Evolutionary conservation across 2,797 vertebrate genomes (phyloP).

Genomic region (Sebastes matsubarae): DNA sequence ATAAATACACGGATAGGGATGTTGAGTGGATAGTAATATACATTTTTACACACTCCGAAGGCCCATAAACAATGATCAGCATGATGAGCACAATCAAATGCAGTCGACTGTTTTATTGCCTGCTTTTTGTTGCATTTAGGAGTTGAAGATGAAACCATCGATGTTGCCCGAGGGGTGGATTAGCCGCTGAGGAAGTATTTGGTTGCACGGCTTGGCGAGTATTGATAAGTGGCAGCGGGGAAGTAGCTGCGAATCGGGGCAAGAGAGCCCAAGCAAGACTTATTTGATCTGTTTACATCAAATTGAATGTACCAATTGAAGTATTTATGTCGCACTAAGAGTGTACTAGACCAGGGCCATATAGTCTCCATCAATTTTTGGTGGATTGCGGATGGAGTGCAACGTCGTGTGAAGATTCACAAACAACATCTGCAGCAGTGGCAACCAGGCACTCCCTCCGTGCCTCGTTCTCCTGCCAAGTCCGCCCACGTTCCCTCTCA

Average conservation of each 20-base stretch:
- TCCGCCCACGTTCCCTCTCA: slow-evolving; percentile 48
- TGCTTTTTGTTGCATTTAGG: slow-evolving; percentile 23
- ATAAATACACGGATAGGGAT: slow-evolving; percentile 18
- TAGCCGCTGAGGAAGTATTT: slow-evolving; percentile 39
- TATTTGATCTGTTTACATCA: background rate
- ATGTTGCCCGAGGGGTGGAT: slow-evolving; percentile 32
- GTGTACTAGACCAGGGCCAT: background rate
- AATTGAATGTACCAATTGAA: slow-evolving; percentile 1
- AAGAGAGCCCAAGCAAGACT: background rate
- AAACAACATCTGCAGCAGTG: slow-evolving; percentile 68
- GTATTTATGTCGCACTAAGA: background rate
- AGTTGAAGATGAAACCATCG: slow-evolving; percentile 20
- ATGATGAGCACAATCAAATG: slow-evolving; percentile 1
- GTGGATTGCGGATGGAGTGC: slow-evolving; percentile 28
- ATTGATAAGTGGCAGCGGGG: background rate
- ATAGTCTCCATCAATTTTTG: background rate
- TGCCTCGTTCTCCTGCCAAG: slow-evolving; percentile 62
- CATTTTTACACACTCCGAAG: slow-evolving; percentile 8
- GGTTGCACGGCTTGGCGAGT: background rate
- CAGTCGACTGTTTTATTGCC: background rate
- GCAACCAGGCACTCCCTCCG: slow-evolving; percentile 52
- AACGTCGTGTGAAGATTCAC: slow-evolving; percentile 41
- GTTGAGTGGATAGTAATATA: background rate
- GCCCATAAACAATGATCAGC: slow-evolving; percentile 16
- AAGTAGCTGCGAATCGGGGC: background rate